Conservation (phyloP, 2,888 invertebrate genomes). For the Timema podura region DNA sequence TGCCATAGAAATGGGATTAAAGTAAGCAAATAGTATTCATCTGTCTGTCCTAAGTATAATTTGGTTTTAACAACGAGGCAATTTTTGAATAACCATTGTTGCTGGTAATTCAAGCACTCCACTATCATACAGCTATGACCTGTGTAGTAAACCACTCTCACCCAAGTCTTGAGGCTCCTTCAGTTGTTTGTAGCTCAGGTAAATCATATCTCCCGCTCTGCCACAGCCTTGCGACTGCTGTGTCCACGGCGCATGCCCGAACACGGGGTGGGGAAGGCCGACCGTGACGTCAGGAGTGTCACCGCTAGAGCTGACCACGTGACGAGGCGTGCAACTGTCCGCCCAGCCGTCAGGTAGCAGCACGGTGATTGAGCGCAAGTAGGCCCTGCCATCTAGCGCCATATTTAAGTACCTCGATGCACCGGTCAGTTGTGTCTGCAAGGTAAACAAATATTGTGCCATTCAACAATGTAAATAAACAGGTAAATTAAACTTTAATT, state of each 20-base stretch:
- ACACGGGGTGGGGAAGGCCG: constrained; percentile 50
- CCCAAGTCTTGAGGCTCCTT: constrained; percentile 22
- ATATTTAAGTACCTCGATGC: constrained; percentile 55
- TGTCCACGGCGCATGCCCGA: constrained; percentile 54
- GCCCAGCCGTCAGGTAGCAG: constrained; percentile 58
- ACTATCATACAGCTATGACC: too few species aligned
- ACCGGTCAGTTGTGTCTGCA: constrained; percentile 51
- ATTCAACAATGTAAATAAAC: too few species aligned
- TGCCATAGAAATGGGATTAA: too few species aligned
- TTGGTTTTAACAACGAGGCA: too few species aligned
- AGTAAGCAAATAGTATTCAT: too few species aligned
- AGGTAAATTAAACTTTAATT: too few species aligned
- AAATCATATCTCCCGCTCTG: constrained; percentile 55
- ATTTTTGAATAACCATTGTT: too few species aligned
- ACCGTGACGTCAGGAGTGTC: constrained; percentile 53
- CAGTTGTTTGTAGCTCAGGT: constrained; percentile 47
- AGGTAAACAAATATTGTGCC: too few species aligned
- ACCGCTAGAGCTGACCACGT: constrained; percentile 47
- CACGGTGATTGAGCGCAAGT: constrained; percentile 55
- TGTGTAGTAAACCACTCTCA: too few species aligned
- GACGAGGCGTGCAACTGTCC: constrained; percentile 46
- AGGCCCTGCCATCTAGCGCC: constrained; percentile 55
- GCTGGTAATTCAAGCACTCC: too few species aligned
- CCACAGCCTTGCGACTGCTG: constrained; percentile 60
- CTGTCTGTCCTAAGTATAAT: too few species aligned